Base-by-base conservation (phyloP, 2,113 vertebrate species). In the Amblyopsis rosae region DNA sequence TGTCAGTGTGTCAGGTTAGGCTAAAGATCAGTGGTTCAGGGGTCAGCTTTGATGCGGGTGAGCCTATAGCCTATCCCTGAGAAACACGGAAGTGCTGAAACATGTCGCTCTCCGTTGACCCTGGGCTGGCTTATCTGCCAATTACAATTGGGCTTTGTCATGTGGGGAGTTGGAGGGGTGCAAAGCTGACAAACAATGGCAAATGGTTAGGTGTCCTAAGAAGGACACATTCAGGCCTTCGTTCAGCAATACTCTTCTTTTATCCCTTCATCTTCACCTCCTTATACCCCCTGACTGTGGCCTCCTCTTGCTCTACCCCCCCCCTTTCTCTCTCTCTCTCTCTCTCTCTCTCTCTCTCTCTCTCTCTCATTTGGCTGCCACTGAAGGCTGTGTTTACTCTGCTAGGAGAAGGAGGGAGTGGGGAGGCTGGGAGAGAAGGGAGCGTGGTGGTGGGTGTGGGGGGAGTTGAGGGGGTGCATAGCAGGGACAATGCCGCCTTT, bases 401-500 rank as follows among this genome's bases (percentile, higher is more conserved):
- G 85, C 70, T 69, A 64, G 80, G 72, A 79, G 73, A 71, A 58
- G 79, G 65, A 63, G 48, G 12, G 59, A 47, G n/a, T n/a, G 49
- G 62, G 16, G 16, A 16, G 45, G 58, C 13, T 9, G 48, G 72
- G 48, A 59, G 54, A 8, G 7, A 13, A 10, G 50, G 12, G 62
- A 56, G 73, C 54, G 75, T 11, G 17, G 12, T 17, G 12, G 56
- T 11, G 56, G 9, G 55, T 9, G 12, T 67, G 33, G 17, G 48
- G 86, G 80, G 79, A 80, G 76, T 83, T 54, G 3, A 57, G 67
- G 47, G 53, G 26, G 7, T 46, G 12, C 35, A 47, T 13, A 63
- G 56, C 57, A 58, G 79, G 80, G 84, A 92, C 88, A 90, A 91
- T 89, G 88, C 74, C 33, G 85, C 82, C 91, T 91, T 93, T 91